A percentile compares a stretch with the other conserved stretches of the same genome.
These are phyloP conservation scores for Acanthopleura granulata DNA, from an alignment of 2,888 invertebrate genomes.

Conservation along the genomic window DNA sequence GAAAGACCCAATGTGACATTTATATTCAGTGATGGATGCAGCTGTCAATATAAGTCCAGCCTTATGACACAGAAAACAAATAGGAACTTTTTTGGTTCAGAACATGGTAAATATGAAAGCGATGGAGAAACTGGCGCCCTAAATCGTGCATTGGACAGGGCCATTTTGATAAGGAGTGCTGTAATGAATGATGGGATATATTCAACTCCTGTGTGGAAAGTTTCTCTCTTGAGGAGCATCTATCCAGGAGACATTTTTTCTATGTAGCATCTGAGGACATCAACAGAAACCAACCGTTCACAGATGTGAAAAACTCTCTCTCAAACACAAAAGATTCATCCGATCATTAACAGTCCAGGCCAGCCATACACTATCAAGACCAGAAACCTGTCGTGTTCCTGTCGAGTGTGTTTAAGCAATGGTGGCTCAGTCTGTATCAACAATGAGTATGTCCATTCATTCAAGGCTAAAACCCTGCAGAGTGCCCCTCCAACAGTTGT, in stretches of 20 bases:
- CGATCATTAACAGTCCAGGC: constrained; percentile 19
- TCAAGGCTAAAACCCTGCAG: constrained; percentile 18
- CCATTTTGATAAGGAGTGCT: too few relatives aligned
- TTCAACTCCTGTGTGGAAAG: too few relatives aligned
- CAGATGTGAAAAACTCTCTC: constrained; percentile 29
- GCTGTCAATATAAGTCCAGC: constrained; percentile 28
- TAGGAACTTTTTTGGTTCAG: too few relatives aligned
- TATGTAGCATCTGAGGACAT: constrained; percentile 30
- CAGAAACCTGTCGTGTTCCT: constrained; percentile 31
- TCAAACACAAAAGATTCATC: constrained; percentile 30
- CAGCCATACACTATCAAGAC: constrained; percentile 20
- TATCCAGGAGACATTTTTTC: constrained; percentile 28
- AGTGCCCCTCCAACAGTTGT: background rate
- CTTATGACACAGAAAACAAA: constrained; percentile 19
- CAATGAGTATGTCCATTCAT: constrained; percentile 23
- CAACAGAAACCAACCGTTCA: constrained; percentile 29
- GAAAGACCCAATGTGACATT: background rate
- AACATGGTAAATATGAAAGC: too few relatives aligned
- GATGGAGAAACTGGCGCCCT: too few relatives aligned
- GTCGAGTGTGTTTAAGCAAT: too few relatives aligned
- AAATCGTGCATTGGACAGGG: too few relatives aligned
- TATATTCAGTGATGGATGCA: constrained; percentile 4
- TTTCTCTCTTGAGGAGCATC: too few relatives aligned
- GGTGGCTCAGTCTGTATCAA: constrained; percentile 26
- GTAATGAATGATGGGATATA: too few relatives aligned